Conservation (phyloP, 2,113 vertebrate species). For the Phalacrocorax brasilianus region DNA sequence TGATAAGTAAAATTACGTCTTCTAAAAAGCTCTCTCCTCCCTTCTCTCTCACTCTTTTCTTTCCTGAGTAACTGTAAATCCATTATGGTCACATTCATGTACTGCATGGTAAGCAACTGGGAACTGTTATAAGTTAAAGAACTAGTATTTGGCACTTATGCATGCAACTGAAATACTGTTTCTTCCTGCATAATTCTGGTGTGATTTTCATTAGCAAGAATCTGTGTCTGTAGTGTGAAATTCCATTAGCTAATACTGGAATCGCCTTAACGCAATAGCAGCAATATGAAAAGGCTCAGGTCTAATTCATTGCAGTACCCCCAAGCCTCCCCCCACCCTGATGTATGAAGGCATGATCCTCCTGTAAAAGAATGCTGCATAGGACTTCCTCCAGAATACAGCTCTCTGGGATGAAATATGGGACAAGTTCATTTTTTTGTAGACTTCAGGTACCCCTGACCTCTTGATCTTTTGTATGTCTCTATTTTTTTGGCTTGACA, state of each 20-base stretch:
- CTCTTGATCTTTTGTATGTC: constrained; percentile 87
- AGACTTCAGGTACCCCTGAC: constrained; percentile 79
- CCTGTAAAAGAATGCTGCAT: constrained; percentile 23
- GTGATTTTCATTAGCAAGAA: constrained; percentile 70
- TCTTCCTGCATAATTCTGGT: constrained; percentile 21
- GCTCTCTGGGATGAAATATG: constrained; percentile 64
- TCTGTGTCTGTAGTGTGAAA: constrained; percentile 48
- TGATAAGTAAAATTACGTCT: neutral
- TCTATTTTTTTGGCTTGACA: constrained; percentile 95
- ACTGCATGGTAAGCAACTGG: neutral
- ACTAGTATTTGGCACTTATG: constrained; percentile 22
- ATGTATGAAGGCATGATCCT: neutral
- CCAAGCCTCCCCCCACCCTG: neutral
- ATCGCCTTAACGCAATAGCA: neutral
- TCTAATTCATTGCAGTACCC: constrained; percentile 8
- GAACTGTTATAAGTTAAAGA: constrained; percentile 22
- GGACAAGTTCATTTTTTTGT: constrained; percentile 67
- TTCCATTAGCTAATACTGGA: constrained; percentile 48
- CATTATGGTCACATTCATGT: neutral
- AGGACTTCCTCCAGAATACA: constrained; percentile 28
- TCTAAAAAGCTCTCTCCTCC: neutral
- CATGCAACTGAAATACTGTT: constrained; percentile 27
- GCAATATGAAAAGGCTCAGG: neutral
- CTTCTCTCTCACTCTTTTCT: neutral
- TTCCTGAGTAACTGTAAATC: constrained; percentile 51